phyloP scores from a whole-genome alignment of 2,797 vertebrate species.

The Stomatorhinus walkeri region DNA sequence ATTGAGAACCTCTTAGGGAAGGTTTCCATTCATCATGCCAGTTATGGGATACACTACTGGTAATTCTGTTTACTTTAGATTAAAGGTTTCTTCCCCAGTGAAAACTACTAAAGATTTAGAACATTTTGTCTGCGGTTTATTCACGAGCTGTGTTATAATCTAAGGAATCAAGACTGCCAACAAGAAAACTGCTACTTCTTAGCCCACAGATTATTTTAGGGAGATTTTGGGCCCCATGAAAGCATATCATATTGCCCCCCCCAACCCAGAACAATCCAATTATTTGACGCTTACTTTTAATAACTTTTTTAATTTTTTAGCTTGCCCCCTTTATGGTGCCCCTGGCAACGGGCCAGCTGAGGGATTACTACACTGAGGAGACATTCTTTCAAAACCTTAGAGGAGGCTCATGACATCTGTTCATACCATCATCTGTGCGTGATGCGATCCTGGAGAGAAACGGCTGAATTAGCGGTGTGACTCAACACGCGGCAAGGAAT shows the following conservation, averaged over 20 bases:
- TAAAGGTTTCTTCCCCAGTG: background rate
- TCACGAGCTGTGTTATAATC: background rate
- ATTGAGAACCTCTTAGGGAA: background rate
- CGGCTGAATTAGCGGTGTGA: background rate
- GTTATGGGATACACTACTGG: background rate
- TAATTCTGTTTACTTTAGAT: background rate
- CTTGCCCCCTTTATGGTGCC: background rate
- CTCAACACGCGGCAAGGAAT: slow-evolving; percentile 12
- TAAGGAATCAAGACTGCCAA: background rate
- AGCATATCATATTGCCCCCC: background rate
- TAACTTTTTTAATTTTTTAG: background rate
- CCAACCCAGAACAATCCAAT: background rate
- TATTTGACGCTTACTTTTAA: background rate
- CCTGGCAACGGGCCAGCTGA: background rate
- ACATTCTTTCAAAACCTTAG: background rate
- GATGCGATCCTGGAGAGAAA: background rate
- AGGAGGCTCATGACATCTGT: background rate
- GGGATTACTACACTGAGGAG: background rate
- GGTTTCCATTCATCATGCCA: background rate
- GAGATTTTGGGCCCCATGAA: background rate
- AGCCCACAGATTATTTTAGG: background rate
- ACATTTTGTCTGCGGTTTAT: background rate
- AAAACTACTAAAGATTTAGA: background rate
- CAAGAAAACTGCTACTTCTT: background rate
- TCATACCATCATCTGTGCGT: background rate